Conservation (phyloP, 2,888 invertebrate species). For the Lapara coniferarum region DNA sequence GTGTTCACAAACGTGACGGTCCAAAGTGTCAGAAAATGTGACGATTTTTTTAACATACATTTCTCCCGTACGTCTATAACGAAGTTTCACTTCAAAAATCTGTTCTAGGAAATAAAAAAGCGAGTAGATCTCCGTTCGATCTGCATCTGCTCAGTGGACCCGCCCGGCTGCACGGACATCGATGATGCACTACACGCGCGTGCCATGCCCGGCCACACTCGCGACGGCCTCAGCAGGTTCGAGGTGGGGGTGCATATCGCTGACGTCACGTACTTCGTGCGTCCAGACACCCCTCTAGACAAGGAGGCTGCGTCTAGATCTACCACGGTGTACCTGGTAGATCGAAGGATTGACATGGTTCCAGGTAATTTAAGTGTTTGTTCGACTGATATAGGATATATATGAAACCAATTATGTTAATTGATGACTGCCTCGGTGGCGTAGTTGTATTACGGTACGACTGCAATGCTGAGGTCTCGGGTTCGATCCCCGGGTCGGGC, state of each 20-base stretch:
- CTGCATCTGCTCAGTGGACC: conserved; percentile 97
- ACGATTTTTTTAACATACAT: too few relatives aligned
- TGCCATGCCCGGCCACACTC: conserved; percentile 84
- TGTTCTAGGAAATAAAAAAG: conserved; percentile 89
- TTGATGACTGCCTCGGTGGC: too few relatives aligned
- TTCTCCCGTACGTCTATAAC: too few relatives aligned
- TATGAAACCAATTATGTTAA: too few relatives aligned
- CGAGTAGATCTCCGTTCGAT: conserved; percentile 93
- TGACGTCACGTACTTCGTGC: conserved; percentile 98
- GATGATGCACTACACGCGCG: conserved; percentile 98
- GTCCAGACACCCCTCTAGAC: conserved; percentile 96
- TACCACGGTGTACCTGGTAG: conserved; percentile 98
- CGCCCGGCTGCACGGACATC: conserved; percentile 99
- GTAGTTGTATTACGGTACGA: too few relatives aligned
- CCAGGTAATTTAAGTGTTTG: conserved; percentile 65
- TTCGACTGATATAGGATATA: too few relatives aligned
- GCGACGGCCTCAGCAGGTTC: conserved; percentile 55
- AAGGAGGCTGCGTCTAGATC: conserved; percentile 96
- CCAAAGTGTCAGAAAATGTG: too few relatives aligned
- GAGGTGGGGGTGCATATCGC: conserved; percentile 98
- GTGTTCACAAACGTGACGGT: too few relatives aligned
- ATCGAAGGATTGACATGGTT: conserved; percentile 96
- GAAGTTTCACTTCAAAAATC: too few relatives aligned
- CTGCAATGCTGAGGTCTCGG: too few relatives aligned
- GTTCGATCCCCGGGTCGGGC: too few relatives aligned